Evolutionary conservation across 2,113 vertebrate genomes (phyloP).

Genomic region (Calonectris borealis): DNA sequence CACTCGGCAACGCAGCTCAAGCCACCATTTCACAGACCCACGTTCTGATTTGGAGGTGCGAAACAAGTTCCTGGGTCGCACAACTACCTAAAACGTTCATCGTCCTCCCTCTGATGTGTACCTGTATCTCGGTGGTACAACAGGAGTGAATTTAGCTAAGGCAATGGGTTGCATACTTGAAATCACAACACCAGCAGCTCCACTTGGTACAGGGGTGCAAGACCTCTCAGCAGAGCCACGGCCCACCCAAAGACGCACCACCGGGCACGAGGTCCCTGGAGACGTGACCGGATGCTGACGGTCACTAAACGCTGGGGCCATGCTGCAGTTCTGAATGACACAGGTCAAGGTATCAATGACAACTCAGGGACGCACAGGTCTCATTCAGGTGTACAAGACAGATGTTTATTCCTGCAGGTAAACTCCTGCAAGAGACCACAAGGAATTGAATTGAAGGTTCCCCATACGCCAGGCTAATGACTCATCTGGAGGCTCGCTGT

Average conservation of each 20-base stretch:
- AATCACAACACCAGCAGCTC: background rate
- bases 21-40: background rate
- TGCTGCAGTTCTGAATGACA: background rate
- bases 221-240: background rate
- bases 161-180: background rate
- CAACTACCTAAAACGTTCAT: background rate
- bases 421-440: background rate
- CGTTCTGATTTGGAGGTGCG: background rate
- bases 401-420: background rate
- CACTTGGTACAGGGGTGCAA: background rate
- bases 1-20: background rate
- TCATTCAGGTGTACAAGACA: background rate
- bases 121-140: background rate
- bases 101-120: background rate
- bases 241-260: background rate
- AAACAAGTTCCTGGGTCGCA: background rate
- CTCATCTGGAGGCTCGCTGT: background rate
- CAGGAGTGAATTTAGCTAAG: background rate
- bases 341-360: background rate
- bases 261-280: rapidly evolving
- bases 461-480: background rate
- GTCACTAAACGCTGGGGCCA: background rate
- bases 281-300: background rate
- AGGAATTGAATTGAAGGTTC: background rate
- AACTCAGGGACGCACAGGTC: background rate